Evolutionary conservation across 2,797 vertebrate genomes (phyloP), one percentile per base, ranked within the genome.

Genomic region (Agapornis canus): DNA sequence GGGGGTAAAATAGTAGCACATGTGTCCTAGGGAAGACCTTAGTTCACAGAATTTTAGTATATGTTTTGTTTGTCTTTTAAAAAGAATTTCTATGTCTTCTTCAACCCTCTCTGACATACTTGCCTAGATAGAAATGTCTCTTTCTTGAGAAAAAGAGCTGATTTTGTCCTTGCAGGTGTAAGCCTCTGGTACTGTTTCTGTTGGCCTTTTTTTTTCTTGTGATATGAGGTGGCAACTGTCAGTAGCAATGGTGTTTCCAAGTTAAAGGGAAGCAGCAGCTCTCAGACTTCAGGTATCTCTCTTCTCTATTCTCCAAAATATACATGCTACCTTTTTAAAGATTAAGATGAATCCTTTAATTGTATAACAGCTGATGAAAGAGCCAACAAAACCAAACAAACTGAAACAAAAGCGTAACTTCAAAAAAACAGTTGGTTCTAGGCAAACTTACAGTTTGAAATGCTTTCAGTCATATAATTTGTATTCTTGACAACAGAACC

Each of bases 341-440:
- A 71, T 78, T 63, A 65, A 40, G 68, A 71, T 47, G n/a, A 82
- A 85, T 60, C 42, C 65, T 69, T 86, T 83, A 89, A 78, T 69
- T 92, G 65, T 83, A 2, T 73, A 92, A 49, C 65, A 87, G 61
- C 65, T 87, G 35, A 57, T 77, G 57, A 73, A 81, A 80, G 35
- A 72, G 48, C 86, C 82, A 91, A 73, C 7, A 56, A 82, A 89
- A 94, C 13, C 59, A 90, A 90, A 61, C 52, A 77, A 87, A 73
- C 16, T 0, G 25, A 66, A 87, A 68, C 57, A 82, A 84, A 75
- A 85, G 59, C 37, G 5, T 26, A 51, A 37, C 68, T 82, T 84
- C 66, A 56, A 72, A 89, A 77, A 80, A 23, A 2, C 11, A 8
- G 57, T 68, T 23, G 69, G 32, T 87, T 85, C 32, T 65, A 54